Evolutionary conservation across 2,113 vertebrate genomes (phyloP).

Genomic region (Macaca nemestrina): DNA sequence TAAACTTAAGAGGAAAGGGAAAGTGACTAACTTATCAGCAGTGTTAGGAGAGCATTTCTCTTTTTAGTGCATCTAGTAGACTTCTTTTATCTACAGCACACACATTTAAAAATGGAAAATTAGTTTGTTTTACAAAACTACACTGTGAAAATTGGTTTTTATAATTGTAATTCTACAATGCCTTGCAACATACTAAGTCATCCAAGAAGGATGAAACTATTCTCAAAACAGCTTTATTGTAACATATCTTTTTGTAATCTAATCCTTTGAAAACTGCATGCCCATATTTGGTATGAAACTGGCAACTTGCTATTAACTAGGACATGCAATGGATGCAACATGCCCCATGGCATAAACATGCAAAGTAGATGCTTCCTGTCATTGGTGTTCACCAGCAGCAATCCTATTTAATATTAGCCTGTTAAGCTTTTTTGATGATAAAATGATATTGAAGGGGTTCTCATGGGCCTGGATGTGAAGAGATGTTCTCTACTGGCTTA

Average conservation of each 20-base stretch:
- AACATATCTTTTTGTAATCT: not conserved
- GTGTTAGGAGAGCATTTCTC: not conserved
- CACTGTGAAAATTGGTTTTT: not conserved
- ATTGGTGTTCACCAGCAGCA: not conserved
- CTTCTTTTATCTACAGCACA: not conserved
- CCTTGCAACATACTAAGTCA: not conserved
- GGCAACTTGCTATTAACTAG: not conserved
- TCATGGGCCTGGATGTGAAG: not conserved
- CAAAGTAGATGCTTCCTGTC: not conserved
- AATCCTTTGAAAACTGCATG: not conserved
- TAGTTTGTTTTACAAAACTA: not conserved
- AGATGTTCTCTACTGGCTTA: not conserved
- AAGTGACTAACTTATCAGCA: not conserved
- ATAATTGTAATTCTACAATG: not conserved
- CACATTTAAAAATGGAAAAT: conserved; percentile 6
- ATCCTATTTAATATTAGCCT: not conserved
- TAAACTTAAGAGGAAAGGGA: not conserved
- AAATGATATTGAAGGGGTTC: not conserved
- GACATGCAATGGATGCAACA: not conserved
- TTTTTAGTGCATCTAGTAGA: not conserved
- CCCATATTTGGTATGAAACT: not conserved
- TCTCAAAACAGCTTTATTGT: not conserved
- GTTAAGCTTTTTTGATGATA: not conserved
- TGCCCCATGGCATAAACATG: not conserved
- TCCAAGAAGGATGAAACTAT: not conserved